A percentile compares a stretch with the other conserved stretches of the same genome.
These are phyloP conservation scores for Zaprionus inermis DNA, from an alignment of 1,140 invertebrate species.

Conservation along the genomic window DNA sequence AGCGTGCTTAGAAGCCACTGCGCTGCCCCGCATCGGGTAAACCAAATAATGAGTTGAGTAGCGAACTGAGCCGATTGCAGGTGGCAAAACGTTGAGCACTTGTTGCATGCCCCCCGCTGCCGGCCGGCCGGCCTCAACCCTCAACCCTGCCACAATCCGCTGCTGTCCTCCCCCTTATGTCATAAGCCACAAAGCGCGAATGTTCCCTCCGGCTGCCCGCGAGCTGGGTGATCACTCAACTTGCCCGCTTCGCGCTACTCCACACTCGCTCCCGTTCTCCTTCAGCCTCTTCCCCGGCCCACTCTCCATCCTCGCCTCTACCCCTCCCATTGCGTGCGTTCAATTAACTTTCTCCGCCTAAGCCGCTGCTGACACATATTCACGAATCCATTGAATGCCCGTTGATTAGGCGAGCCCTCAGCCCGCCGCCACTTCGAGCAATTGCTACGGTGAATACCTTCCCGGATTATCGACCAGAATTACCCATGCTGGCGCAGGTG, in stretches of 20 bases:
- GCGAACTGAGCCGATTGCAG: not conserved
- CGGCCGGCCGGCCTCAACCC: too few relatives aligned
- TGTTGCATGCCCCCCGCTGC: not conserved
- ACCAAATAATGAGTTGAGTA: not conserved
- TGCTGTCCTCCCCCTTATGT: not conserved
- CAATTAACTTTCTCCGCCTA: not conserved
- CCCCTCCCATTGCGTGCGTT: not conserved
- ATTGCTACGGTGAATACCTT: not conserved
- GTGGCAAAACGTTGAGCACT: not conserved
- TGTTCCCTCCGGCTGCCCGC: not conserved
- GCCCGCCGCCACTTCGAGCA: not conserved
- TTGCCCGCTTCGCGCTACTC: not conserved
- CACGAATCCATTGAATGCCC: constrained; percentile 3
- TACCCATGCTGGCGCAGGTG: not conserved
- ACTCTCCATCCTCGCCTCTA: not conserved
- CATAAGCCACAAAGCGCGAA: not conserved
- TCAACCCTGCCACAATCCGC: not conserved
- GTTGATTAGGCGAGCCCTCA: constrained; percentile 1
- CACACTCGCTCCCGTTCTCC: too few relatives aligned
- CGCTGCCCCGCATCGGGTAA: not conserved
- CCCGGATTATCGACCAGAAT: not conserved
- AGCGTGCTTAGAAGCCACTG: constrained; percentile 1
- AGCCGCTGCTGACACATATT: not conserved
- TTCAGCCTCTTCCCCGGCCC: not conserved
- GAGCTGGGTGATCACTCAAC: not conserved